Base-by-base conservation (phyloP, 2,888 invertebrate species). In the Sesamia inferens region DNA sequence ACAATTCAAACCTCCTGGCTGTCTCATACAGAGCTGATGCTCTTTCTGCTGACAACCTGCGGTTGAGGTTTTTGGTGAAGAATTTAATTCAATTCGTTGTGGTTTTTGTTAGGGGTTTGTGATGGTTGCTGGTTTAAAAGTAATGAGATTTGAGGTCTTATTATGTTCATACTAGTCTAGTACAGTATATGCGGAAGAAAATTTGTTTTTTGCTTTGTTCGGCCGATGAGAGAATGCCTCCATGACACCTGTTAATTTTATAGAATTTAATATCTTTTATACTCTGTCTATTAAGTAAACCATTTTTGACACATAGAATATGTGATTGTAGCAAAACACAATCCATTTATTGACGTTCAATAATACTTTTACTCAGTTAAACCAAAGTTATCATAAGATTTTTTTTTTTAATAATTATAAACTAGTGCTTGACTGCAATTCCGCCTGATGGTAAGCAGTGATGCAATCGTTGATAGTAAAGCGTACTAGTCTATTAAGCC, bases 1-100 rank as follows among this genome's bases (percentile, higher is more conserved):
- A 85, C 89, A 89, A 88, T 89, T 88, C 82, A 78, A 71, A 83
- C 62, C 65, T 54, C 39, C 22, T 19, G 64, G 79, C 75, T 55
- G 71, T 71, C 71, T 65, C 59, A 59, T 59, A 59, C 22, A 48
- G 63, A 55, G 44, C 22, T 62, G 65, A 19, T 61, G 68, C 62
- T 69, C 55, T 68, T 68, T 69, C 61, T 62, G 57, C 57, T 68
- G 54, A 57, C 64, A 78, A 11, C 31, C 31, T 48, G 2, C 31
- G 24, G 19, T 57, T 63, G 31, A 39, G 14, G 13, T 24, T 58
- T 16, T 48, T 62, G 13, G 31, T 44, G 44, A 59, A 14, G n/a
- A 16, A 59, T 71, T 71, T 51, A 10, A 69, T 55, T 31, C 6
- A 42, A 58, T 75, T 54, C 4, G 13, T 51, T 51, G n/a, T 51